These are phyloP conservation scores for Seladonia tumulorum DNA, from an alignment of 2,888 invertebrate genomes.

Conservation along the genomic window DNA sequence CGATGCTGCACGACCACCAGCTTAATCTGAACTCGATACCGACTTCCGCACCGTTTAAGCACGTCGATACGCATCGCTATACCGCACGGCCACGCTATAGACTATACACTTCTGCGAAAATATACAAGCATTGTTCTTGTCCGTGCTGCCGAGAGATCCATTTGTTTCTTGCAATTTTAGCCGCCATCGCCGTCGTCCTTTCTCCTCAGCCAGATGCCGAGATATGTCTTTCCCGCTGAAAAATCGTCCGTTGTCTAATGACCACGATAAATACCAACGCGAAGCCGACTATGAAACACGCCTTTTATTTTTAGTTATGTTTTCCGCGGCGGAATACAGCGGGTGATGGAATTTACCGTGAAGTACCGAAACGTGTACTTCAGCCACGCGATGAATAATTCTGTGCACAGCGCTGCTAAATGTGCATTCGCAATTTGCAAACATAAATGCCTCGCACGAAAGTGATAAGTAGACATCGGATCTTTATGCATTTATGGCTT, in stretches of 20 bases:
- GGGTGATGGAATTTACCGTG: neutral
- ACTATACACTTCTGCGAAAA: conserved; percentile 25
- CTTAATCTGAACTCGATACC: conserved; percentile 61
- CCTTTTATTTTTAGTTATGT: neutral
- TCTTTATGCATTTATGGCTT: too few species aligned
- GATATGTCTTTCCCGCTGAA: neutral
- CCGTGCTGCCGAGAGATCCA: neutral
- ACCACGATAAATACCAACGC: neutral
- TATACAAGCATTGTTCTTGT: conserved; percentile 44
- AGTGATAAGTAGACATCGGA: too few species aligned
- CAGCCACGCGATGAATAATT: too few species aligned
- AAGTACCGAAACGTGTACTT: too few species aligned
- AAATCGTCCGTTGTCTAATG: neutral
- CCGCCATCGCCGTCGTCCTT: neutral
- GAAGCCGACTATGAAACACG: neutral
- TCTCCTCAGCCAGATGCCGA: neutral
- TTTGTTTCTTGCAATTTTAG: neutral
- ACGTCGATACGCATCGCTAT: conserved; percentile 33
- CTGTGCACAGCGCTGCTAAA: too few species aligned
- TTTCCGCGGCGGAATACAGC: neutral
- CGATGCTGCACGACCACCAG: conserved; percentile 46
- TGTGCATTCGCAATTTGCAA: too few species aligned
- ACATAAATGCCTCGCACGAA: too few species aligned
- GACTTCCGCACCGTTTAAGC: conserved; percentile 43
- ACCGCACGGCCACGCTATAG: conserved; percentile 9